Evolutionary conservation across 2,888 invertebrate species (phyloP), one percentile per base, ranked within the genome.

Genomic region (Chalcis sispes): DNA sequence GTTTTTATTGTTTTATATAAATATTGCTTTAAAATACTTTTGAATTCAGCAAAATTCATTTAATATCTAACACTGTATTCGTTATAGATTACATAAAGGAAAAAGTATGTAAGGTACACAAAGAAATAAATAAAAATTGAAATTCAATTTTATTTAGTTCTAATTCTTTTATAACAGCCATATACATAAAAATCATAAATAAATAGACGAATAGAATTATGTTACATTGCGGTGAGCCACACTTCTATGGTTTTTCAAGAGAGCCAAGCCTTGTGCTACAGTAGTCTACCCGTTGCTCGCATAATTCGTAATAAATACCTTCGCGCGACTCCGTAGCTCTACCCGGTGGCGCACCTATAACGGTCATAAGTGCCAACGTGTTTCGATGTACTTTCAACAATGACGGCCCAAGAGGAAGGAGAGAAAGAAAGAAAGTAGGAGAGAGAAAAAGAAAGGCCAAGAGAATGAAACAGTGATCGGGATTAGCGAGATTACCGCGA

Each of bases 291-390:
- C 29, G 56, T 40, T 73, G 66, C 25, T 50, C 40, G 32, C 48
- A 29, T 46, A 75, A 72, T 75, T 64, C 42, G 40, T 72, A 72
- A 72, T 72, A 77, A 77, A 77, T 77, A 77, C 69, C 58, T 72
- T 52, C 2, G 67, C 56, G 58, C 56, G 64, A 32, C 25, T 64
- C 2, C 46, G 8, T 46, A n/a, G 25, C 20, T 25, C 29, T 18
- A 20, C 29, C 4, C 13, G 32, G 59, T 46, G 50, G 67, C 64
- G 48, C 58, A 50, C 69, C 62, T 56, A 69, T 50, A 72, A 64
- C 62, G 58, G 72, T 77, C 62, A 29, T 48, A 18, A 74, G 71
- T 66, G 25, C 32, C 18, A 32, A 2, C 18, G 58, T 27, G 20
- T 59, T 70, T 29, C 27, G 42, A 29, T 52, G 62, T 42, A 56